These are phyloP conservation scores for Malacoraja senta DNA, from an alignment of 2,797 vertebrate species.

Conservation along the genomic window DNA sequence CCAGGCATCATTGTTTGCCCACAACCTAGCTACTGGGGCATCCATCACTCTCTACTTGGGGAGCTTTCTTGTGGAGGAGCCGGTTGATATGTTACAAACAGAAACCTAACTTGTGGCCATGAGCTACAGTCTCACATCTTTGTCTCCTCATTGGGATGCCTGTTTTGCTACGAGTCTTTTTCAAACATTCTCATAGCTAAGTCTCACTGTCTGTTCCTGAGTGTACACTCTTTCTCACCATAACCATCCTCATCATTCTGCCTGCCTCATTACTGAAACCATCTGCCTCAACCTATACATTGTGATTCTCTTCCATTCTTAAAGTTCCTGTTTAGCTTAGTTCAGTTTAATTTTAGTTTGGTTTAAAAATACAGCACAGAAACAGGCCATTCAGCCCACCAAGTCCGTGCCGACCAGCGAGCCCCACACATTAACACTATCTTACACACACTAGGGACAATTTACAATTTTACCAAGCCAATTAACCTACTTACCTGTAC, in stretches of 20 bases:
- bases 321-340: too few relatives aligned
- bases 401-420: too few relatives aligned
- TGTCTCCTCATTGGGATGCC: background rate
- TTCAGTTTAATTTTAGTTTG: too few relatives aligned
- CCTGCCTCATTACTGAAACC: background rate
- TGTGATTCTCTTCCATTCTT: background rate
- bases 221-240: background rate
- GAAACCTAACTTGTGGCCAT: background rate
- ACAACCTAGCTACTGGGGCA: too few relatives aligned
- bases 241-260: background rate
- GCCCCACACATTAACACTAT: too few relatives aligned
- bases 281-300: background rate
- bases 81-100: background rate
- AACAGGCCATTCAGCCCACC: too few relatives aligned
- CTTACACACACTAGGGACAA: too few relatives aligned
- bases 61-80: background rate
- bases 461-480: too few relatives aligned
- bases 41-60: background rate
- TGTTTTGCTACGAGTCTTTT: background rate
- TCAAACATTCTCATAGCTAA: background rate
- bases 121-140: background rate
- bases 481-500: too few relatives aligned
- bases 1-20: background rate
- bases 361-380: too few relatives aligned
- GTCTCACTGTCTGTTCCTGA: background rate